Evolutionary conservation across 2,888 invertebrate species (phyloP).

Genomic region (Poecilobothrus nobilitatus): DNA sequence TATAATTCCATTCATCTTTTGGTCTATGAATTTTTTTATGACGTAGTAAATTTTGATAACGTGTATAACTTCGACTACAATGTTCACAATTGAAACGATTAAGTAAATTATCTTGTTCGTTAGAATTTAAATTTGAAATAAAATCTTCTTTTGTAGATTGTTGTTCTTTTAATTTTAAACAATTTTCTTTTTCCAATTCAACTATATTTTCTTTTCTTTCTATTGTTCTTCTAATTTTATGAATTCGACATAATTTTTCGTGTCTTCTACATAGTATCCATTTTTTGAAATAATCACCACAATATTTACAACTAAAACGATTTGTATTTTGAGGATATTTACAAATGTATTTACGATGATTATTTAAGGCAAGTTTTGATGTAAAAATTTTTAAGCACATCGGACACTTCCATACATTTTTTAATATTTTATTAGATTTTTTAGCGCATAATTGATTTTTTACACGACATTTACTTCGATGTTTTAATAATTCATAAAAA

Average conservation of each 20-base stretch:
- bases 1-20: conserved; percentile 22
- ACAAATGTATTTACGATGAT: conserved; percentile 39
- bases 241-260: conserved; percentile 29
- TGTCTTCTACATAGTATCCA: conserved; percentile 36
- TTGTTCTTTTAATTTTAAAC: background rate
- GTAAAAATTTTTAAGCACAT: conserved; percentile 34
- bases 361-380: conserved; percentile 35
- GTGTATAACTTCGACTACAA: conserved; percentile 19
- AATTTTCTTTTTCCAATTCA: background rate
- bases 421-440: conserved; percentile 13
- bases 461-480: conserved; percentile 8
- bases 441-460: conserved; percentile 14
- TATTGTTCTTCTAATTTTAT: background rate
- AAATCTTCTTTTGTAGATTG: too few species aligned
- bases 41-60: conserved; percentile 17
- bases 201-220: background rate
- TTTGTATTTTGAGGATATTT: conserved; percentile 22
- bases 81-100: conserved; percentile 18
- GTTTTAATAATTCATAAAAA: conserved; percentile 17
- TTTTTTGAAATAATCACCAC: conserved; percentile 32
- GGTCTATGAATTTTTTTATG: conserved; percentile 20
- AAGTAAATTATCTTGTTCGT: background rate
- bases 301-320: conserved; percentile 33
- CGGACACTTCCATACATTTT: conserved; percentile 26
- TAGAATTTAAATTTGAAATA: background rate